Evolutionary conservation across 2,113 vertebrate genomes (phyloP).

Genomic region (Tragelaphus strepsiceros): DNA sequence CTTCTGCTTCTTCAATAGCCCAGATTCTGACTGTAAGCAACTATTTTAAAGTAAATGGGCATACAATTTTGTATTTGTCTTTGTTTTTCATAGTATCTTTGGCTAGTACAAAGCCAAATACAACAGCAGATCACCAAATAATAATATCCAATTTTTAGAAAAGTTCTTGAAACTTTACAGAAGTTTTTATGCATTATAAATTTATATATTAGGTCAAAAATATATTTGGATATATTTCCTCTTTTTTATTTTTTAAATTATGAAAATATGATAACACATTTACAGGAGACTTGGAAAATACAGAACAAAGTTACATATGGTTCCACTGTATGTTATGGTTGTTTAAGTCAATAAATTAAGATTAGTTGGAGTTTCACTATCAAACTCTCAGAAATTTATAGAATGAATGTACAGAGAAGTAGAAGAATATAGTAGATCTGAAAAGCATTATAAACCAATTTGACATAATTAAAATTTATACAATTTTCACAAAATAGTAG

Average conservation of each 20-base stretch:
- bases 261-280: not conserved
- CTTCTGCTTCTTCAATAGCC: not conserved
- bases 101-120: not conserved
- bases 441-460: not conserved
- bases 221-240: not conserved
- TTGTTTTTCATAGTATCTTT: not conserved
- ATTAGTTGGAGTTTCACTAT: not conserved
- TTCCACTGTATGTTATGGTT: not conserved
- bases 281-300: not conserved
- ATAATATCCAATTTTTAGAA: constrained; percentile 17
- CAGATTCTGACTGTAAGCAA: not conserved
- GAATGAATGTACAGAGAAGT: not conserved
- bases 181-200: constrained; percentile 52
- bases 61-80: not conserved
- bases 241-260: not conserved
- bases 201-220: constrained; percentile 50
- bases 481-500: not conserved
- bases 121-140: not conserved
- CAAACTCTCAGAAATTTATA: not conserved
- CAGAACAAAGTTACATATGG: not conserved
- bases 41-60: not conserved
- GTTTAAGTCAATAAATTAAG: not conserved
- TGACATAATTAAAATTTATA: not conserved
- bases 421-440: not conserved
- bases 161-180: constrained; percentile 47